Evolutionary conservation across 2,888 invertebrate species (phyloP).

Genomic region (Mamestra brassicae): DNA sequence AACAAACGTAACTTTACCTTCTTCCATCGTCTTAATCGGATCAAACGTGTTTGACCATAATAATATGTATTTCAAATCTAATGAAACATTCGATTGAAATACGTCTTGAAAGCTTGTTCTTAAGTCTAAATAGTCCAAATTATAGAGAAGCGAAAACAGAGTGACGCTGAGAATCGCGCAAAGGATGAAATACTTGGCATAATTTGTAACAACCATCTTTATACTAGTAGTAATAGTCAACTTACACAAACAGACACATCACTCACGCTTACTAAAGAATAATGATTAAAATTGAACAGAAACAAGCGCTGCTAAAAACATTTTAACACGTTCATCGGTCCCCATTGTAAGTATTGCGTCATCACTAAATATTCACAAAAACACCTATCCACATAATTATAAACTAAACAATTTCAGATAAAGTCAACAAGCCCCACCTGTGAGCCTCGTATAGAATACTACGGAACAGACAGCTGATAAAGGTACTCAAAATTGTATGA

Average conservation of each 20-base stretch:
- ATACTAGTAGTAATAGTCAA: too few species aligned
- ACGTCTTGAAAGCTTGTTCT: not conserved
- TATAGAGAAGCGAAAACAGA: conserved; percentile 3
- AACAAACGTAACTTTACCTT: conserved; percentile 72
- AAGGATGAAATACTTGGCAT: not conserved
- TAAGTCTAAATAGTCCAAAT: not conserved
- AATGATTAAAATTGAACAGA: not conserved
- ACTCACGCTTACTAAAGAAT: not conserved
- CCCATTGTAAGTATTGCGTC: not conserved
- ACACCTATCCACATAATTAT: not conserved
- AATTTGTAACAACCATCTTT: not conserved
- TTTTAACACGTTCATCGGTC: not conserved
- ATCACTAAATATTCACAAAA: not conserved
- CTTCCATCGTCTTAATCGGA: conserved; percentile 69
- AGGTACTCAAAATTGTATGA: not conserved
- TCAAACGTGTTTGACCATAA: conserved; percentile 74
- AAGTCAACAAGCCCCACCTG: not conserved
- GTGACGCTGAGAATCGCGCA: conserved; percentile 4
- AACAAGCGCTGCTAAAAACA: not conserved
- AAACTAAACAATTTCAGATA: not conserved
- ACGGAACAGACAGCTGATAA: not conserved
- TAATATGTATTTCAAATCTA: conserved; percentile 74
- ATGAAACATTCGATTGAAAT: too few species aligned
- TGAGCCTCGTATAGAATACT: not conserved
- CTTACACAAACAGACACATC: not conserved